Conservation (phyloP, 2,888 invertebrate species). For the Rhaphigaster nebulosa region DNA sequence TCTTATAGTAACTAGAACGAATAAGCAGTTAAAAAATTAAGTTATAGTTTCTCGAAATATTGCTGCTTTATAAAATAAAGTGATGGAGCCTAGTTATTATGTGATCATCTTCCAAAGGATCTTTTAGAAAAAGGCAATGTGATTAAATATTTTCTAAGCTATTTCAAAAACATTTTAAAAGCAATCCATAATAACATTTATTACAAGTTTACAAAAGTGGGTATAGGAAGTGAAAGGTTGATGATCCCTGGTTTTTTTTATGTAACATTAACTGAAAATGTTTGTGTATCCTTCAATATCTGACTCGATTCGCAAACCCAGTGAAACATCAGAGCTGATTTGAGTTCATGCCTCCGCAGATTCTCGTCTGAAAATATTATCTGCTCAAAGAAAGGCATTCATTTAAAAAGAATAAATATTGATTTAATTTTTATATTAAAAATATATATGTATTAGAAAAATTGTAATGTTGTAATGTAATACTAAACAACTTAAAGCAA, state of each 20-base stretch:
- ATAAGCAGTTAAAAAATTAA: no score
- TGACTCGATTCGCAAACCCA: background rate
- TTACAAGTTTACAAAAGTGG: background rate
- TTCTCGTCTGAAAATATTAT: constrained; percentile 2
- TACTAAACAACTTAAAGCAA: background rate
- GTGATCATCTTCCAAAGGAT: no score
- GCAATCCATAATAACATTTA: background rate
- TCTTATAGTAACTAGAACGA: no score
- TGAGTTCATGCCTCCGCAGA: constrained; percentile 54
- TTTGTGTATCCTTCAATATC: background rate
- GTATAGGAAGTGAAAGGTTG: background rate
- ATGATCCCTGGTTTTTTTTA: background rate
- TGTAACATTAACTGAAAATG: background rate
- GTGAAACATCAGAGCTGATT: constrained; percentile 55
- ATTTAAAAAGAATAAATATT: background rate
- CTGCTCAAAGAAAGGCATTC: constrained; percentile 14
- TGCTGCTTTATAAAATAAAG: no score
- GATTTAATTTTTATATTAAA: background rate
- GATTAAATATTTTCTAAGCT: no score
- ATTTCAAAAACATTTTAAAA: no score
- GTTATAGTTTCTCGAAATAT: no score
- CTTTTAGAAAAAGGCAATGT: background rate
- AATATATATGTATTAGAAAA: background rate
- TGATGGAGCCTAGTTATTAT: no score
- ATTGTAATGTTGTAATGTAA: background rate